Conservation (phyloP, 2,888 invertebrate genomes). For the Calliopum simillimum region DNA sequence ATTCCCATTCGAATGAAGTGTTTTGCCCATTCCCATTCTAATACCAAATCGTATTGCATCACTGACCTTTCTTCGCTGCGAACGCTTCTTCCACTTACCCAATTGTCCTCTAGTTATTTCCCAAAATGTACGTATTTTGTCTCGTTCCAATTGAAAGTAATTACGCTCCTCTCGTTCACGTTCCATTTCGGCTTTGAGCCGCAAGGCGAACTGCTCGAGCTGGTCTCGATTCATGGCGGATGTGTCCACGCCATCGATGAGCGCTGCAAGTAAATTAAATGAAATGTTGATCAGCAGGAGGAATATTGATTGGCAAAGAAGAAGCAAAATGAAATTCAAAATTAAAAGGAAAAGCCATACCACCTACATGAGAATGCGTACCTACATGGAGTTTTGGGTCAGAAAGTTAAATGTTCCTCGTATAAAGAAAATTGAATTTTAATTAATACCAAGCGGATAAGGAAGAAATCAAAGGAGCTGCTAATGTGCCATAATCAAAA, state of each 20-base stretch:
- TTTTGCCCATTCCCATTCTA: too few relatives aligned
- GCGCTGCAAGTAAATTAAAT: constrained; percentile 64
- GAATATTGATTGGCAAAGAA: not conserved
- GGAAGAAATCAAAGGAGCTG: constrained; percentile 2
- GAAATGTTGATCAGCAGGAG: constrained; percentile 6
- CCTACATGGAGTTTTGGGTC: too few relatives aligned
- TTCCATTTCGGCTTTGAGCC: constrained; percentile 91
- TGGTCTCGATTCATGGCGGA: constrained; percentile 93
- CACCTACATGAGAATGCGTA: too few relatives aligned
- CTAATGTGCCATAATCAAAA: constrained; percentile 9
- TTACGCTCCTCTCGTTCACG: constrained; percentile 95
- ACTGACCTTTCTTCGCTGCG: not conserved
- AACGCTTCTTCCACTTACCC: constrained; percentile 72
- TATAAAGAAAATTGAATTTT: too few relatives aligned
- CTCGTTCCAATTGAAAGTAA: constrained; percentile 94
- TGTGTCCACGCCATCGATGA: constrained; percentile 92
- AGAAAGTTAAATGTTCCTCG: too few relatives aligned
- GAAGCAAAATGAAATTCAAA: too few relatives aligned
- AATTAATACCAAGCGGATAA: too few relatives aligned
- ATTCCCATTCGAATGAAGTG: too few relatives aligned
- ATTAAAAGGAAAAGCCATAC: too few relatives aligned
- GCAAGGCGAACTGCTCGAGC: constrained; percentile 87
- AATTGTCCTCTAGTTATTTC: constrained; percentile 92
- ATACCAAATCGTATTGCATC: not conserved
- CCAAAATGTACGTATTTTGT: constrained; percentile 95